These are phyloP conservation scores for Acanthopagrus latus DNA, from an alignment of 2,797 vertebrate species.

Conservation along the genomic window DNA sequence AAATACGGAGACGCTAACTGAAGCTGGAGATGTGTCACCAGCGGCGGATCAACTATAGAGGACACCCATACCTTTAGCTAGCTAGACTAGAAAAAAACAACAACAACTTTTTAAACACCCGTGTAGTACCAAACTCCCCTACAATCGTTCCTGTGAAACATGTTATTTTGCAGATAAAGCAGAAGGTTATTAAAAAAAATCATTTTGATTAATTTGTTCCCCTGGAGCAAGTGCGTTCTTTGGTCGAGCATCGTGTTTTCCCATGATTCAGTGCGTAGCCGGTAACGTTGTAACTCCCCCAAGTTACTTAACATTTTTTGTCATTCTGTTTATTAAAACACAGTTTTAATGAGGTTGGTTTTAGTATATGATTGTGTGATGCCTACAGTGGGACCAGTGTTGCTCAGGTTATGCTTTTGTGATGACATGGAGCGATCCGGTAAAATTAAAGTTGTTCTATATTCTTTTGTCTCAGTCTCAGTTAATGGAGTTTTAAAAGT, in stretches of 20 bases:
- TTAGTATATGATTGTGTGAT: background rate
- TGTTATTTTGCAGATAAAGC: background rate
- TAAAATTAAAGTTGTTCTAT: too few species aligned
- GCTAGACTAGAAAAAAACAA: background rate
- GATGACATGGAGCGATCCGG: background rate
- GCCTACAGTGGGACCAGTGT: background rate
- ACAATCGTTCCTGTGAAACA: background rate
- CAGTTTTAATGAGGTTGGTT: background rate
- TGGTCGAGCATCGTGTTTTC: background rate
- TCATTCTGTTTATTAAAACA: background rate
- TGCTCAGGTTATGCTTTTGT: background rate
- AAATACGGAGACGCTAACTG: constrained; percentile 20
- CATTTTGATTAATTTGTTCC: background rate
- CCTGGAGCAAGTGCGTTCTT: background rate
- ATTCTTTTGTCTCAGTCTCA: too few species aligned
- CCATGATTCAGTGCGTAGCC: constrained; percentile 10
- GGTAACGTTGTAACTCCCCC: background rate
- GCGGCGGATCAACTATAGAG: background rate
- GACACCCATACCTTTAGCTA: background rate
- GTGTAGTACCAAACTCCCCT: background rate
- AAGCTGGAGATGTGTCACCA: constrained; percentile 24
- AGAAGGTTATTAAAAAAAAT: background rate
- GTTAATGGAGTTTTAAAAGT: too few species aligned
- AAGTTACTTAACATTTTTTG: background rate
- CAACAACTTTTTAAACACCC: too few species aligned